Evolutionary conservation across 2,888 invertebrate genomes (phyloP).

Genomic region (Dryobotodes eremita): DNA sequence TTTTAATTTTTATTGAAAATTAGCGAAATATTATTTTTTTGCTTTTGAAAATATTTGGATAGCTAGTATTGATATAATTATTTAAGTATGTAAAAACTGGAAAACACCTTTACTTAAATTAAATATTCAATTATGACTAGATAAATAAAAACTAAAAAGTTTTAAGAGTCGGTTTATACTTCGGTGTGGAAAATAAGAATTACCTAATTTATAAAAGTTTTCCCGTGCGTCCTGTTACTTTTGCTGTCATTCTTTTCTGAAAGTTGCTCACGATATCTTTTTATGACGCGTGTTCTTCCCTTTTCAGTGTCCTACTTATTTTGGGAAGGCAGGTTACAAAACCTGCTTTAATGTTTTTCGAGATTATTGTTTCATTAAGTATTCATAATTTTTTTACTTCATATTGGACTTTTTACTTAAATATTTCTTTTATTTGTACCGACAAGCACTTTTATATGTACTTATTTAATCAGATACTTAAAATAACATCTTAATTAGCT

Average conservation of each 20-base stretch:
- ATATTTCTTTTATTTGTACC: background rate
- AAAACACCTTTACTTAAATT: background rate
- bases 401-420: background rate
- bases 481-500: background rate
- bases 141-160: background rate
- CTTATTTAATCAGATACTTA: background rate
- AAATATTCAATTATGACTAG: background rate
- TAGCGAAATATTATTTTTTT: background rate
- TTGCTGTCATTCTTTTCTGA: background rate
- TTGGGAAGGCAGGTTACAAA: background rate
- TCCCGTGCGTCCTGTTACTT: constrained; percentile 31
- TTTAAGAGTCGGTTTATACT: background rate
- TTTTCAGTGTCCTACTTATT: background rate
- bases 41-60: background rate
- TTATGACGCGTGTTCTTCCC: background rate
- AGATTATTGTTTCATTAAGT: background rate
- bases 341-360: background rate
- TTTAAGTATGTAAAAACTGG: background rate
- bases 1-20: background rate
- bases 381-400: background rate
- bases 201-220: constrained; percentile 30
- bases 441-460: background rate
- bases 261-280: background rate
- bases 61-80: background rate
- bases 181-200: constrained; percentile 1